Base-by-base conservation (phyloP, 2,113 vertebrate species). In the Paralichthys olivaceus region DNA sequence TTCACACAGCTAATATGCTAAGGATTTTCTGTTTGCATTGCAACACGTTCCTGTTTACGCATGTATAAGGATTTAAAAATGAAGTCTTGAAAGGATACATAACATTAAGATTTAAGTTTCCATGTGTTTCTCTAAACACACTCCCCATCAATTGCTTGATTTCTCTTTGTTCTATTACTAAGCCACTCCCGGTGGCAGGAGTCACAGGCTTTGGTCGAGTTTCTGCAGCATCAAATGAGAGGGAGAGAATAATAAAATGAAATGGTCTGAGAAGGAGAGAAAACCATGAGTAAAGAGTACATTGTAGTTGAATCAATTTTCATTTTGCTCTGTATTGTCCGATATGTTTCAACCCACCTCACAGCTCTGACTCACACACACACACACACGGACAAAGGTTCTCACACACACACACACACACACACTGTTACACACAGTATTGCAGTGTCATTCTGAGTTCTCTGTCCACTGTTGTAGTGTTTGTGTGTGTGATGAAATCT, bases 311-410 rank as follows among this genome's bases (percentile, higher is more conserved):
- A n/a, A 53, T 63, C 37, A 8, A 14, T 47, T 73, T 77, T n/a
- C 55, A 37, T 62, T 74, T 81, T 20, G 71, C 56, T 43, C 12
- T 45, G 61, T 74, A 5, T 34, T 53, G 56, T 64, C 25, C 11
- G 1, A 28, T 11, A 7, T 11, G 1, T 69, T 28, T 43, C 17
- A 34, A 43, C 61, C 14, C 20, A 25, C 43, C 45, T 72, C 17
- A 5, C 15, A 32, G 28, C 26, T 69, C 65, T 68, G 60, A 75
- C 60, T 81, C 76, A 58, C 25, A 32, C 60, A 23, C 23, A 25
- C 61, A 54, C 64, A 77, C 32, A 20, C 2, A n/a, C 20, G 20
- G 19, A n/a, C 49, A 51, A 22, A 56, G 6, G 12, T 14, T 11
- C 15, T 14, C 45, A 19, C 45, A 3, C 20, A 9, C 51, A 56